Evolutionary conservation across 2,113 vertebrate genomes (phyloP), one percentile per base, ranked within the genome.

Genomic region (Rhombomys opimus): DNA sequence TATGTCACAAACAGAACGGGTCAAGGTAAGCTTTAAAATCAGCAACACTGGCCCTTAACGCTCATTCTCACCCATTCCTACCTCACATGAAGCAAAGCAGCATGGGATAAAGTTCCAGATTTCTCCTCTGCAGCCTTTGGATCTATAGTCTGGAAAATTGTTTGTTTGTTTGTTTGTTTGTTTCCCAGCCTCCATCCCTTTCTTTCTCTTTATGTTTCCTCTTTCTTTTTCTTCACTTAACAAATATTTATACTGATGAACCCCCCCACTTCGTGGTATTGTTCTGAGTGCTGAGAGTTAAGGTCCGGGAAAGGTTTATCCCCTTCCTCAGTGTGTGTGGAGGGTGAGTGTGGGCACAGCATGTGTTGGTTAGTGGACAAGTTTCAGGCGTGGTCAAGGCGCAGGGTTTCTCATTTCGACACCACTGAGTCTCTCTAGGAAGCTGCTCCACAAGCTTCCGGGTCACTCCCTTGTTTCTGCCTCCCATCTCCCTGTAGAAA

Each of bases 41-140:
- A 7, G 7, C 25, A 65, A 57, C 17, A 0, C 2, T 27, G 32
- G 68, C 23, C 70, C 23, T 38, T 4, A 52, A 25, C 5, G 32
- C n/a, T 12, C 4, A 0, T 2, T 1, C 57, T 12, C 9, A 27
- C 27, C 12, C n/a, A 5, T 32, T 35, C 75, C 27, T 14, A 7
- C 22, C 68, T 7, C 5, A 27, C 10, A 18, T 12, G 50, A 20
- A 86, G 50, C 32, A 57, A 3, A 18, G 35, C 6, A 35, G 0
- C 32, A 13, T 35, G 5, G 63, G 50, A 13, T 61, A 35, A 32
- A 68, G 75, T 35, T 7, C 46, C 3, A 7, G 23, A 14, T 38
- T 38, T 12, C 11, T 35, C 10, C 76, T 94, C 17, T 7, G 35
- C 8, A 2, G 5, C 50, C 54, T 86, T 35, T 32, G 35, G 68